Conservation (phyloP, 2,113 vertebrate genomes). For the Quiscalus mexicanus region DNA sequence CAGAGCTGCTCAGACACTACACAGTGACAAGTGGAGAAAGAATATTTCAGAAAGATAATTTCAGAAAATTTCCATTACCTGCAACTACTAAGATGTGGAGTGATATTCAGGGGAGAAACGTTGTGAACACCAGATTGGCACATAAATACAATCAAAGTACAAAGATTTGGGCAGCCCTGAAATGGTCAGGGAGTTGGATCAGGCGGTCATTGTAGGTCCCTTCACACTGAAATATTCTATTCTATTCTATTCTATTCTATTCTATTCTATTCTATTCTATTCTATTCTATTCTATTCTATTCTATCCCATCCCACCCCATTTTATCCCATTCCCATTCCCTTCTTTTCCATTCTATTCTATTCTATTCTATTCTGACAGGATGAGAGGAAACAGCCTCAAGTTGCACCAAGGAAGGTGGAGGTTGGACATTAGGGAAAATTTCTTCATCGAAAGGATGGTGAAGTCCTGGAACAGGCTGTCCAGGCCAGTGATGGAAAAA, state of each 20-base stretch:
- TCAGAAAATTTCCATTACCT: background rate
- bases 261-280: no score
- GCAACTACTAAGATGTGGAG: background rate
- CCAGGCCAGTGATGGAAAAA: background rate
- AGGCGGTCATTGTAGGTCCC: background rate
- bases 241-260: background rate
- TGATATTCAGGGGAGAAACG: background rate
- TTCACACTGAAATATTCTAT: background rate
- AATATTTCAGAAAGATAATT: accelerated
- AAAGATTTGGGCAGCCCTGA: background rate
- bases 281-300: background rate
- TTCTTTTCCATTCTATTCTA: background rate
- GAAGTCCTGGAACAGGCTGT: background rate
- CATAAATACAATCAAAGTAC: background rate
- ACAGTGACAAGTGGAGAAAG: background rate
- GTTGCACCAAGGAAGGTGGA: background rate
- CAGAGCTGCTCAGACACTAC: background rate
- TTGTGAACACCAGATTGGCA: accelerated
- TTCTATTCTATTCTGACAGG: background rate
- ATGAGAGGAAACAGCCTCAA: background rate
- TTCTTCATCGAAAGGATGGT: background rate
- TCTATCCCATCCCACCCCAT: accelerated
- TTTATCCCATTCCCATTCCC: no score
- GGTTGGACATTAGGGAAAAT: background rate
- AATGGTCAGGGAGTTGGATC: background rate